Evolutionary conservation across 2,888 invertebrate species (phyloP).

Genomic region (Protodeltote pygarga): DNA sequence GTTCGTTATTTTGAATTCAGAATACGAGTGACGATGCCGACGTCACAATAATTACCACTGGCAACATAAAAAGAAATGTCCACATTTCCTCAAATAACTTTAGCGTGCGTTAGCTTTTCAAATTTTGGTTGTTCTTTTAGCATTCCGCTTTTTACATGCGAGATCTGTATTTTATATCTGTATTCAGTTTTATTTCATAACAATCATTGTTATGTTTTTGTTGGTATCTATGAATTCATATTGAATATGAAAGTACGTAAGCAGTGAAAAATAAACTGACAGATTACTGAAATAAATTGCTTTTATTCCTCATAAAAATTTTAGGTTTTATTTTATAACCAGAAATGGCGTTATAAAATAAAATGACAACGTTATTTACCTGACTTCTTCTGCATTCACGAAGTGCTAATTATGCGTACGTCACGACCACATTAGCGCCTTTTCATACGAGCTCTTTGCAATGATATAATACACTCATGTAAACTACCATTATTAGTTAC

Average conservation of each 20-base stretch:
- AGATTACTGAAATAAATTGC: no score
- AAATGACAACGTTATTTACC: no score
- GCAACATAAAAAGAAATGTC: slow-evolving; percentile 1
- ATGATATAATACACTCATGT: no score
- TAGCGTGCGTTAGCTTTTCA: neutral
- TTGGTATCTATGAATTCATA: neutral
- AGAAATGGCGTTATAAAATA: no score
- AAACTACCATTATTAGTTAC: no score
- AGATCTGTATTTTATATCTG: neutral
- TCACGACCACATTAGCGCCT: no score
- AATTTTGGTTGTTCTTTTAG: slow-evolving; percentile 2
- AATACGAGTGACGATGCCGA: neutral
- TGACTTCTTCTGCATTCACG: no score
- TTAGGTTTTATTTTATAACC: no score
- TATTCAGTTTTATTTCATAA: neutral
- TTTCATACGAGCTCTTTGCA: no score
- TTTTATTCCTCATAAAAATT: no score
- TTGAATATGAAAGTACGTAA: neutral
- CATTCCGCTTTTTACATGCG: neutral
- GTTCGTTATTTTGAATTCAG: neutral
- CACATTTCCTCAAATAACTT: slow-evolving; percentile 16
- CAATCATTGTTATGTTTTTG: neutral
- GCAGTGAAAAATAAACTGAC: no score
- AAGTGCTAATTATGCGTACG: no score
- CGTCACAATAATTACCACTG: slow-evolving; percentile 4